Conservation (phyloP, 2,888 invertebrate species). For the Brenthis daphne region DNA sequence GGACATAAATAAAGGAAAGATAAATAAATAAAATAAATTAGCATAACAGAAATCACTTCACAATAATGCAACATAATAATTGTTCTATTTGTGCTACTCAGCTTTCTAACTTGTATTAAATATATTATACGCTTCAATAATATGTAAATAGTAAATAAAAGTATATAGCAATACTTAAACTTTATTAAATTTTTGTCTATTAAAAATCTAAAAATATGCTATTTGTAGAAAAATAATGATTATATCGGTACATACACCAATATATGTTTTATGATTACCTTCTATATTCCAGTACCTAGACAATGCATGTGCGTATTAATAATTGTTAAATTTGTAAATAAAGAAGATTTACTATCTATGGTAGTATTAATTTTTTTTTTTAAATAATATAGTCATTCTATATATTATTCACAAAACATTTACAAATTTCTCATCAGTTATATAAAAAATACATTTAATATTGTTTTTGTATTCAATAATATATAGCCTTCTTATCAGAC, state of each 20-base stretch:
- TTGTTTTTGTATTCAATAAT: too few species aligned
- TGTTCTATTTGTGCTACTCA: constrained; percentile 19
- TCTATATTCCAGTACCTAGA: constrained; percentile 34
- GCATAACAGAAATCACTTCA: constrained; percentile 21
- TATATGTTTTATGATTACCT: constrained; percentile 23
- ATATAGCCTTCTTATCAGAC: too few species aligned
- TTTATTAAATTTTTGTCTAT: constrained; percentile 14
- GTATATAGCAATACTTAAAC: constrained; percentile 17
- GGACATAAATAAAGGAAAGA: constrained; percentile 16
- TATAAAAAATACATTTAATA: too few species aligned
- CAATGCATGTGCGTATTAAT: constrained; percentile 23
- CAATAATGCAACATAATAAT: constrained; percentile 23
- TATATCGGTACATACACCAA: constrained; percentile 18
- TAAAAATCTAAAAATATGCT: constrained; percentile 2
- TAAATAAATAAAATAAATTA: constrained; percentile 21
- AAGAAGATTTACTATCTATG: background rate
- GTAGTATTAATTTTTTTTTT: background rate
- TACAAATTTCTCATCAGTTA: too few species aligned
- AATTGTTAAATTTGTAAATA: constrained; percentile 1
- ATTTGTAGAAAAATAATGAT: constrained; percentile 16
- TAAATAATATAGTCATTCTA: too few species aligned
- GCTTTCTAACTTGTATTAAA: constrained; percentile 16
- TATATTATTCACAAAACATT: too few species aligned
- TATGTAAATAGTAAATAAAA: constrained; percentile 9
- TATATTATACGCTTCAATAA: constrained; percentile 10